Evolutionary conservation across 2,888 invertebrate species (phyloP).

Genomic region (Mesochorus sp.): DNA sequence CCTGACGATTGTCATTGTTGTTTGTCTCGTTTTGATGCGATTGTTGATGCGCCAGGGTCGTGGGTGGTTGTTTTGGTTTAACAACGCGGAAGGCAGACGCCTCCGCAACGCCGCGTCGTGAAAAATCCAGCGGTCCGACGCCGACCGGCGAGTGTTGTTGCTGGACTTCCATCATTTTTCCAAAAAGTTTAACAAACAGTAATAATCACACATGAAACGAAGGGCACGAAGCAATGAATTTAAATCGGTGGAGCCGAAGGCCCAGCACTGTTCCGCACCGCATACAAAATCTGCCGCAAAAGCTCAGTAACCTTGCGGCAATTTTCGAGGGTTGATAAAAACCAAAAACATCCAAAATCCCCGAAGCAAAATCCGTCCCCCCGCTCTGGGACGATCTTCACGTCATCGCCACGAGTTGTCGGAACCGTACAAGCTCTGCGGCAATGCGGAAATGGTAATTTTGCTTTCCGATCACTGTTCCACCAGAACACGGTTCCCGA

Average conservation of each 20-base stretch:
- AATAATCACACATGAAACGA: too few relatives aligned
- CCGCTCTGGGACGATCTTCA: not conserved
- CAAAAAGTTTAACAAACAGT: too few relatives aligned
- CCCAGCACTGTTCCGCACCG: constrained; percentile 36
- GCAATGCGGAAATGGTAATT: too few relatives aligned
- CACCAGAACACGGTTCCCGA: too few relatives aligned
- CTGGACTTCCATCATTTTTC: constrained; percentile 77
- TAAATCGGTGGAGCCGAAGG: constrained; percentile 45
- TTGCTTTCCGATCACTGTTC: too few relatives aligned
- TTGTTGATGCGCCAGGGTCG: constrained; percentile 73
- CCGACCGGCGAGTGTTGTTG: constrained; percentile 81
- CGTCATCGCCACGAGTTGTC: too few relatives aligned
- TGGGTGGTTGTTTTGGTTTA: constrained; percentile 78
- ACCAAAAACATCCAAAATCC: not conserved
- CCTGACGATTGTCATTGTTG: constrained; percentile 70
- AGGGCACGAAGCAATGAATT: too few relatives aligned
- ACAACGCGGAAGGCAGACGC: constrained; percentile 80
- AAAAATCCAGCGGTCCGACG: constrained; percentile 80
- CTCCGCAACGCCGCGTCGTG: constrained; percentile 80
- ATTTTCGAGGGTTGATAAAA: not conserved
- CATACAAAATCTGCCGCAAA: constrained; percentile 14
- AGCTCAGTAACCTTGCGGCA: not conserved
- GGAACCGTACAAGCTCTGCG: too few relatives aligned
- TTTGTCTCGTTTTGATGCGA: constrained; percentile 69
- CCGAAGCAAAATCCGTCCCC: not conserved